Base-by-base conservation (phyloP, 2,888 invertebrate genomes). In the Protula sp. region DNA sequence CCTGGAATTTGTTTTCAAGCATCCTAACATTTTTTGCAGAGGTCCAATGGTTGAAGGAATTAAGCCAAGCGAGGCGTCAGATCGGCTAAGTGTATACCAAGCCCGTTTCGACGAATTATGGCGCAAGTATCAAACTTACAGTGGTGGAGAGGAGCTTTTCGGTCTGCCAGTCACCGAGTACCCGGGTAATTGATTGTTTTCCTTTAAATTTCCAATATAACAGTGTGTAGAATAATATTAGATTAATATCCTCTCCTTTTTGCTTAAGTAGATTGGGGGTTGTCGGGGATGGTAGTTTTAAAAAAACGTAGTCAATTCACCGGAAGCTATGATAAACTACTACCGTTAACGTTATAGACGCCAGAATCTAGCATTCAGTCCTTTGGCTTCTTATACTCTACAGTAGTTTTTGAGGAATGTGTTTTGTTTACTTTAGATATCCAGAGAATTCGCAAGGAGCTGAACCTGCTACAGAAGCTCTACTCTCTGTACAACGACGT, bases 401-500 rank as follows among this genome's bases (percentile, higher is more conserved):
- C n/a, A n/a, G n/a, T n/a, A n/a, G n/a, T n/a, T n/a, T n/a, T n/a
- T n/a, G n/a, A n/a, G n/a, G n/a, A n/a, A n/a, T n/a, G n/a, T n/a
- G n/a, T n/a, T 38, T 38, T 38, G 9, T 38, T 38, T 38, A 9
- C 19, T 38, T 38, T 19, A 38, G 38, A 38, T 14, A 9, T 38
- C 9, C 9, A 38, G 38, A 38, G 38, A 19, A 38, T 38, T 24
- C 14, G 50, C 22, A 95, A 95, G 78, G 97, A 97, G 79, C 83
- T 97, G 22, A 94, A 94, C 82, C 84, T 97, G n/a, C 84, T 97
- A 4, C 95, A 97, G 82, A 97, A 97, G 78, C 84, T 97, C 2
- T 97, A 97, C 78, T 92, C 93, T 77, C 83, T 97, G 4, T 97
- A 97, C 80, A 97, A 97, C 77, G 92, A 94, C 76, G 97, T 97